Evolutionary conservation across 2,888 invertebrate genomes (phyloP).

Genomic region (Lithophane socia): DNA sequence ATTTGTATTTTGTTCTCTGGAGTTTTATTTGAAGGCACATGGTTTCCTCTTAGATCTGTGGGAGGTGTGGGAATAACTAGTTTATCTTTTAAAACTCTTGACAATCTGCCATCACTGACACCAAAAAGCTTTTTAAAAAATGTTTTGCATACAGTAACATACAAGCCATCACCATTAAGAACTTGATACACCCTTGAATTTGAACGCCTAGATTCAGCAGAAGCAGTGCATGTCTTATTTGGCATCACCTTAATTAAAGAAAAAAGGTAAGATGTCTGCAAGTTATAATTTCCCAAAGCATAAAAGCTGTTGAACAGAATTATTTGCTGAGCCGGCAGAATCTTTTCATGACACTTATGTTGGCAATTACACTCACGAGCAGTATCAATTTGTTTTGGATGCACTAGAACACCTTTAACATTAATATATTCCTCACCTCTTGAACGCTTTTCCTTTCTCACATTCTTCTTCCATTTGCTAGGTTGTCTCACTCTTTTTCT

Average conservation of each 20-base stretch:
- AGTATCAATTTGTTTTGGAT: constrained; percentile 13
- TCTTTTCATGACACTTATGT: constrained; percentile 2
- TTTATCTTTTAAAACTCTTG: not conserved
- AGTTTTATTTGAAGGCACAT: constrained; percentile 8
- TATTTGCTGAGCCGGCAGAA: constrained; percentile 1
- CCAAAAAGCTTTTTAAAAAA: not conserved
- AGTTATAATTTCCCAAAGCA: constrained; percentile 25
- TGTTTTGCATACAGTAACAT: not conserved
- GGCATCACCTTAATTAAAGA: constrained; percentile 37
- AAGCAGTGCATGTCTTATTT: constrained; percentile 37
- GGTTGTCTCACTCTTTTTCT: constrained; percentile 34
- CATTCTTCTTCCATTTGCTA: constrained; percentile 25
- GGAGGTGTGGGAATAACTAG: not conserved
- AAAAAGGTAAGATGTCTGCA: constrained; percentile 45
- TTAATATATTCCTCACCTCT: constrained; percentile 16
- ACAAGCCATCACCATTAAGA: not conserved
- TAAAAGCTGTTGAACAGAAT: constrained; percentile 5
- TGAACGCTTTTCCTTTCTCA: constrained; percentile 29
- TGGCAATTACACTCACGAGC: constrained; percentile 22
- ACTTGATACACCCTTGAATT: constrained; percentile 33
- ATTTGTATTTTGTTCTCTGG: not conserved
- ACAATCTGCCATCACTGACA: not conserved
- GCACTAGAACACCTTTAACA: constrained; percentile 10
- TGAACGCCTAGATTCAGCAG: constrained; percentile 35
- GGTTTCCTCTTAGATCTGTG: constrained; percentile 9